Base-by-base conservation (phyloP, 2,888 invertebrate species). In the Leucoma salicis region DNA sequence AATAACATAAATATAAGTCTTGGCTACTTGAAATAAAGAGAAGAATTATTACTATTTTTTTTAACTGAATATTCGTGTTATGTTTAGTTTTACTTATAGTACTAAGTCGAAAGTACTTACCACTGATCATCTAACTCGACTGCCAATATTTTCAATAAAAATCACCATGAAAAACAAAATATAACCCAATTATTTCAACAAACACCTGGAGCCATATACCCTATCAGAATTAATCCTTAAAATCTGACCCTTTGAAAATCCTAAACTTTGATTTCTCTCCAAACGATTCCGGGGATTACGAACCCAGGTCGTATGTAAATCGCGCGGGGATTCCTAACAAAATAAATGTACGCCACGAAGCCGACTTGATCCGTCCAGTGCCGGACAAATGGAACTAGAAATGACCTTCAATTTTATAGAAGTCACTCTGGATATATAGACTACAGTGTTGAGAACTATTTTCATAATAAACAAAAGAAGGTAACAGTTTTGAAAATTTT, bases 241-340 rank as follows among this genome's bases (percentile, higher is more conserved):
- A 52, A 48, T 51, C 50, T 49, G 46, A 53, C 57, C 60, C 57
- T 58, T 51, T 54, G 56, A 53, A 57, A 57, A 57, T 61, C 61
- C 62, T 56, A 55, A 63, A 61, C 59, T 73, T 67, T 66, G 66
- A 66, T 68, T 71, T 65, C 61, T 53, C 55, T 63, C 58, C 52
- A 50, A 63, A 63, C 53, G 64, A 53, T 63, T 58, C 47, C 48
- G 11, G 35, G 74, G 72, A 74, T 74, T 74, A 73, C 63, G 53
- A 51, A 46, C 55, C 49, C 64, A 61, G 64, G 66, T 66, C 63
- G 65, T 73, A 74, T 74, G 74, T 70, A 75, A 74, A 74, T 75
- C 49, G 65, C 58, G 53, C 57, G 63, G 56, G 63, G 60, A 63
- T 60, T 55, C 56, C 47, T 42, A 46, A 63, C 53, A 58, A 56